Evolutionary conservation across 1,140 invertebrate genomes (phyloP).

Genomic region (Bilobella aurantiaca): DNA sequence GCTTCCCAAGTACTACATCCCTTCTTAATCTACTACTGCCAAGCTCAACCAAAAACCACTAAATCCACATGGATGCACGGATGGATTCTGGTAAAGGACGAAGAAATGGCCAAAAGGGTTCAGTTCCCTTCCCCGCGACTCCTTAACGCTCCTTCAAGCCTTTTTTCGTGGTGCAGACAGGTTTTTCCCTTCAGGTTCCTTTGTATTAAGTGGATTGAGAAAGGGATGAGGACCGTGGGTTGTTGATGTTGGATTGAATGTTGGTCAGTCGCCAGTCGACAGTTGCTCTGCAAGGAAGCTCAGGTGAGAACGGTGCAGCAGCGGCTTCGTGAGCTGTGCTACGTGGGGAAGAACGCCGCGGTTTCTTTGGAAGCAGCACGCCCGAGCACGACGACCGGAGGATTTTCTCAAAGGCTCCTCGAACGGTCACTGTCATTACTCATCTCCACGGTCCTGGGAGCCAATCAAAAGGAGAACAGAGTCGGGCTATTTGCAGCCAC

Average conservation of each 20-base stretch:
- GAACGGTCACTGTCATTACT: not conserved
- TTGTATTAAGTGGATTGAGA: not conserved
- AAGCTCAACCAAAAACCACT: slow-evolving; percentile 2
- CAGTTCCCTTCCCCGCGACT: not conserved
- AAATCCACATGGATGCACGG: slow-evolving; percentile 1
- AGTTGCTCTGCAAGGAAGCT: not conserved
- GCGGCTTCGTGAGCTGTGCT: too few relatives aligned
- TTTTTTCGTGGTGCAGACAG: not conserved
- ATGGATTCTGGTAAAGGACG: too few relatives aligned
- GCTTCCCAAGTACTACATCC: too few relatives aligned
- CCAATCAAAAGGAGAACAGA: too few relatives aligned
- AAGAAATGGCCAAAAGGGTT: slow-evolving; percentile 4
- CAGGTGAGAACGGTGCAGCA: not conserved
- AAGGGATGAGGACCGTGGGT: not conserved
- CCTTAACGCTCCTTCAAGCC: not conserved
- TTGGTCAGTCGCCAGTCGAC: slow-evolving; percentile 3
- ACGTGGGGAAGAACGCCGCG: too few relatives aligned
- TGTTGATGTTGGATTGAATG: not conserved
- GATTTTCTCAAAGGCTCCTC: not conserved
- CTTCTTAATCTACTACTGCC: not conserved
- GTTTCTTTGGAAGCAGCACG: not conserved
- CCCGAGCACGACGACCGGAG: not conserved
- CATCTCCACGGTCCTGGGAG: too few relatives aligned
- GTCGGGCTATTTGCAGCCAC: too few relatives aligned
- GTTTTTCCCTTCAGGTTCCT: not conserved